Percentiles rank a stretch among this genome's conserved stretches.
These are phyloP conservation scores for Latrodectus geometricus DNA, from an alignment of 1,140 invertebrate genomes.

Conservation along the genomic window DNA sequence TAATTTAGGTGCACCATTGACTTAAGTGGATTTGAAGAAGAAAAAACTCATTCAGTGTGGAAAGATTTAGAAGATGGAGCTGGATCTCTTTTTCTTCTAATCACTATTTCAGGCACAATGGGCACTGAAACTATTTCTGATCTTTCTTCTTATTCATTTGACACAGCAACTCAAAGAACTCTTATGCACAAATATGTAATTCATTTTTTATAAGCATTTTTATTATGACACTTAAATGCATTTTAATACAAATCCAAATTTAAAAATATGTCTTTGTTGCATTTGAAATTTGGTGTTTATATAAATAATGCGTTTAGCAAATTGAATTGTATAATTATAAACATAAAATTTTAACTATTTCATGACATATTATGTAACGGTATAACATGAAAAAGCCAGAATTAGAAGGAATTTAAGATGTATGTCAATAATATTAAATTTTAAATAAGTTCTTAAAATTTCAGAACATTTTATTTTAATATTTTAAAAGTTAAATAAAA, in stretches of 20 bases:
- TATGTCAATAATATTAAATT: too few species aligned
- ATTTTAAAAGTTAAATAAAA: too few species aligned
- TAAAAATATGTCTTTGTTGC: background rate
- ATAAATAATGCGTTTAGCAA: background rate
- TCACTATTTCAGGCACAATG: slow-evolving; percentile 95
- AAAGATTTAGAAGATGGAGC: slow-evolving; percentile 88
- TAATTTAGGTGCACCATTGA: slow-evolving; percentile 91
- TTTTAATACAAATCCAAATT: background rate
- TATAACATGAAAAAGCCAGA: too few species aligned
- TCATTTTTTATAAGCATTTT: background rate
- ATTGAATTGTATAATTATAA: too few species aligned
- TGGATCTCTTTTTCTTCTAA: slow-evolving; percentile 86
- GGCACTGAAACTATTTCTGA: slow-evolving; percentile 92
- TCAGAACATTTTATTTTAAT: too few species aligned
- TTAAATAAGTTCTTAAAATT: too few species aligned
- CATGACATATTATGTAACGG: too few species aligned
- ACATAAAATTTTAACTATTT: too few species aligned
- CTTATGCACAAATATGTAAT: slow-evolving; percentile 83
- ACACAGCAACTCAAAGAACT: slow-evolving; percentile 77
- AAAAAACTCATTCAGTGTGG: slow-evolving; percentile 91
- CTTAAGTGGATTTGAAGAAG: slow-evolving; percentile 84
- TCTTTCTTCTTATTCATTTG: slow-evolving; percentile 84
- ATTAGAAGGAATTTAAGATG: too few species aligned
- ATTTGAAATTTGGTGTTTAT: background rate
- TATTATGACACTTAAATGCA: background rate